phyloP scores from a whole-genome alignment of 2,797 vertebrate genomes.

The Balearica regulorum region DNA sequence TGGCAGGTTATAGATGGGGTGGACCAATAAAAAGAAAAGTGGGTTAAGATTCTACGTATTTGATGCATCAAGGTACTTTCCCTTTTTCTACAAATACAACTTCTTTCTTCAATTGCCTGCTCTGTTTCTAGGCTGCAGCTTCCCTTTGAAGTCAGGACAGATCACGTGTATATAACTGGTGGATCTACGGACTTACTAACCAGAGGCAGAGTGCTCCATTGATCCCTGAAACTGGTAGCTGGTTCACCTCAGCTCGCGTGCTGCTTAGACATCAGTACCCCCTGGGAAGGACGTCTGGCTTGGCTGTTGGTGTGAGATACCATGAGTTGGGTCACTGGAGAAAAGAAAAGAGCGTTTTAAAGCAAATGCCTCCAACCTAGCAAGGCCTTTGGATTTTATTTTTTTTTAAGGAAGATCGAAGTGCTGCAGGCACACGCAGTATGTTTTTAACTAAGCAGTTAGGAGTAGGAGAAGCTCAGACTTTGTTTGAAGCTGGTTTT shows the following conservation, averaged over 20 bases:
- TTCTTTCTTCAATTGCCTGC: neutral
- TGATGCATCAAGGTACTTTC: neutral
- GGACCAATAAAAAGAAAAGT: neutral
- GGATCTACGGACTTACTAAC: neutral
- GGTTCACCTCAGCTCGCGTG: neutral
- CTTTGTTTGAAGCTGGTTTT: neutral
- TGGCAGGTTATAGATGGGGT: neutral
- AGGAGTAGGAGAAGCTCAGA: neutral
- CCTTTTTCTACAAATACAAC: neutral
- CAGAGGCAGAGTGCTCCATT: neutral
- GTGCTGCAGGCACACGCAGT: neutral
- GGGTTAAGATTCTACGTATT: neutral
- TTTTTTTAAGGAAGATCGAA: neutral
- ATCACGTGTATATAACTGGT: neutral
- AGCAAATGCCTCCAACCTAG: neutral
- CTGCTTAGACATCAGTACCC: neutral
- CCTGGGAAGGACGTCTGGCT: fast-evolving
- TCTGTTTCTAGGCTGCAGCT: neutral
- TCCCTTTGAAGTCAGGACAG: neutral
- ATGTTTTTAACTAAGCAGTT: neutral
- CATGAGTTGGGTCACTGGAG: neutral
- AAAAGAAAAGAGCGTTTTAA: neutral
- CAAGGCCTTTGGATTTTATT: neutral
- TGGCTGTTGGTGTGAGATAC: neutral
- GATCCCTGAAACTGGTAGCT: neutral